These are phyloP conservation scores for Morone chrysops DNA, from an alignment of 2,113 vertebrate species.

Conservation along the genomic window DNA sequence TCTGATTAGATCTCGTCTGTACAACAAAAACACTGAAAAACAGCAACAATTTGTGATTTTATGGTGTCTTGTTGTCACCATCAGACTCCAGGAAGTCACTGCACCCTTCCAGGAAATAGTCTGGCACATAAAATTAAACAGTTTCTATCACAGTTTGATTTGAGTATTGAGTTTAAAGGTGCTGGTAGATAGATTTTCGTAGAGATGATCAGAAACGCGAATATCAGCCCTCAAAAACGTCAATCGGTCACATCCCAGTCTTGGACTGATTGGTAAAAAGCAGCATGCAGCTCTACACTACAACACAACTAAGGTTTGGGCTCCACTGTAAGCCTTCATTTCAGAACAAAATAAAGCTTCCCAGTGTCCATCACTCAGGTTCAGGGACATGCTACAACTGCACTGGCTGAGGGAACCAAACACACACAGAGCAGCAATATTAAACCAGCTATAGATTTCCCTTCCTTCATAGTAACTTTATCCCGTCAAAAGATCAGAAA, in stretches of 20 bases:
- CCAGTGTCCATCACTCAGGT: conserved; percentile 68
- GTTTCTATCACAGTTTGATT: too few species aligned
- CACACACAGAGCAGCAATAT: conserved; percentile 21
- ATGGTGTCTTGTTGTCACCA: too few species aligned
- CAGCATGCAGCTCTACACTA: conserved; percentile 6
- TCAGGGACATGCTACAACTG: conserved; percentile 54
- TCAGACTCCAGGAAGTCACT: too few species aligned
- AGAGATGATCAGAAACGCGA: neutral
- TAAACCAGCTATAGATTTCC: conserved; percentile 49
- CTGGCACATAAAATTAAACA: too few species aligned
- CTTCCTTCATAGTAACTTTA: conserved; percentile 74
- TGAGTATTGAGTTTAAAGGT: neutral
- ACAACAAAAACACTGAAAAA: too few species aligned
- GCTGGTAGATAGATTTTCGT: conserved; percentile 17
- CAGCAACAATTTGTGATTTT: too few species aligned
- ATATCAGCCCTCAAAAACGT: neutral
- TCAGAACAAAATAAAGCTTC: conserved; percentile 6
- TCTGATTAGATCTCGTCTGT: too few species aligned
- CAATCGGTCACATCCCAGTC: neutral
- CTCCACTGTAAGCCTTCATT: conserved; percentile 17
- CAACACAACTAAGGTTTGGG: neutral
- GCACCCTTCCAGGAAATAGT: too few species aligned
- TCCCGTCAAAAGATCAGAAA: conserved; percentile 28
- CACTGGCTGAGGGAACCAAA: neutral
- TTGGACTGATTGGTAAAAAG: neutral